A percentile compares a stretch with the other conserved stretches of the same genome.
These are phyloP conservation scores for Australoheros scitulus DNA, from an alignment of 2,113 vertebrate genomes.

Conservation along the genomic window DNA sequence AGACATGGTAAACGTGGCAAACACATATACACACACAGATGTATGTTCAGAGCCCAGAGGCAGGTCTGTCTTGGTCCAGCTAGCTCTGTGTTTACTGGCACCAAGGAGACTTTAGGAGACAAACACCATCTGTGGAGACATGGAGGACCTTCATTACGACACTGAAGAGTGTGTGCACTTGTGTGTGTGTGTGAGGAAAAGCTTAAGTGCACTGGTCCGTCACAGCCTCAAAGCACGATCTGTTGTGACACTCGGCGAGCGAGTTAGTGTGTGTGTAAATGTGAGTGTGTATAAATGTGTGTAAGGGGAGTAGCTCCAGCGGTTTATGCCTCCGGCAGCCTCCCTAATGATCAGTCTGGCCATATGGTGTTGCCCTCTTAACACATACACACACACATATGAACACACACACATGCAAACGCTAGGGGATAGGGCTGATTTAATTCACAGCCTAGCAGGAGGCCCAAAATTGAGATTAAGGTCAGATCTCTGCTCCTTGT, in stretches of 20 bases:
- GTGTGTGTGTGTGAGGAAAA: constrained; percentile 19
- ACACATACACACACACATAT: constrained; percentile 35
- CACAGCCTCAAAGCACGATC: constrained; percentile 66
- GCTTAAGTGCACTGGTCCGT: constrained; percentile 64
- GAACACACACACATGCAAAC: constrained; percentile 29
- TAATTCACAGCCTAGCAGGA: constrained; percentile 66
- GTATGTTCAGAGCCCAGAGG: constrained; percentile 49
- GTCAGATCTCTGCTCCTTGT: constrained; percentile 60
- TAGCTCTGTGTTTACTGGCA: constrained; percentile 65
- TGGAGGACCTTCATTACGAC: constrained; percentile 73
- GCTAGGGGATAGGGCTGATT: constrained; percentile 58
- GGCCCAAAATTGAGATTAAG: constrained; percentile 64
- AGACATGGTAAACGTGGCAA: neutral
- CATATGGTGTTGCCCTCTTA: constrained; percentile 70
- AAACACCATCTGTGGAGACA: constrained; percentile 81
- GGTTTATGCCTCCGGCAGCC: constrained; percentile 71
- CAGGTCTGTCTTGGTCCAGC: constrained; percentile 47
- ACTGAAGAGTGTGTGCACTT: constrained; percentile 7
- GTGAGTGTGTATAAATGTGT: constrained; percentile 56
- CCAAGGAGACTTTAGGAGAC: constrained; percentile 77
- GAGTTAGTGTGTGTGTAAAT: constrained; percentile 39
- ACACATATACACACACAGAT: constrained; percentile 29
- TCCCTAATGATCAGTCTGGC: constrained; percentile 78
- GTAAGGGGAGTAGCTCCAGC: constrained; percentile 54
- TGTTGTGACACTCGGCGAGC: constrained; percentile 60